phyloP scores from a whole-genome alignment of 2,113 vertebrate genomes.

The Columba livia region DNA sequence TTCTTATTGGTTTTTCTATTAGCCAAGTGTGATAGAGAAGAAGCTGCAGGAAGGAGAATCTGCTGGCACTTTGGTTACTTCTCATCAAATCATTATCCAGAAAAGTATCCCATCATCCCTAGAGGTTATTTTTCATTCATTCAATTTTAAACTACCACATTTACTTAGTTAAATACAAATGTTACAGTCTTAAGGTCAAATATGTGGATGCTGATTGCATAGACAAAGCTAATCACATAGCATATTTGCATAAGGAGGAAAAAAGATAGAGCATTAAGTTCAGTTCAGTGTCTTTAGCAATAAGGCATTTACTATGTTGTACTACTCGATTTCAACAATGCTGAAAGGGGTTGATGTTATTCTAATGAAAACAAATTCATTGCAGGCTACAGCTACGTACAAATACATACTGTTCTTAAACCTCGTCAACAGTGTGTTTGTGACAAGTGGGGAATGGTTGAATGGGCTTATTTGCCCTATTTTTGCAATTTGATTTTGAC shows the following conservation, averaged over 20 bases:
- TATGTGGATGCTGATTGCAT: background rate
- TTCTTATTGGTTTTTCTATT: conserved; percentile 74
- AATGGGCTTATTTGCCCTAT: background rate
- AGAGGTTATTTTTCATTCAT: conserved; percentile 76
- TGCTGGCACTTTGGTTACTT: conserved; percentile 70
- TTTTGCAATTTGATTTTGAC: background rate
- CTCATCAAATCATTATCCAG: conserved; percentile 80
- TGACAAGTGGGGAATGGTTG: background rate
- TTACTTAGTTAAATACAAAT: background rate
- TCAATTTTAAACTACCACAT: conserved; percentile 22
- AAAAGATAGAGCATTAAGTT: background rate
- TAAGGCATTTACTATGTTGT: background rate
- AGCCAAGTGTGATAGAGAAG: conserved; percentile 74
- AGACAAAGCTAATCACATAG: background rate
- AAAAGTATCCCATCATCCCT: conserved; percentile 75
- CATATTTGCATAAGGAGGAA: background rate
- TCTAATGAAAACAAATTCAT: background rate
- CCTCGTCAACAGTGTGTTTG: background rate
- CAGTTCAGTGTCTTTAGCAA: background rate
- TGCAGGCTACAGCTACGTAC: background rate
- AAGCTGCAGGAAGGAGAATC: conserved; percentile 72
- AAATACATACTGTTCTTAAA: background rate
- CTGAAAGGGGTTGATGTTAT: background rate
- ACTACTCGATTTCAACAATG: background rate
- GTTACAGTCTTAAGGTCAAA: background rate